A percentile compares a stretch with the other conserved stretches of the same genome.
phyloP scores from a whole-genome alignment of 2,888 invertebrate species.

The Ceraclea dissimilis region DNA sequence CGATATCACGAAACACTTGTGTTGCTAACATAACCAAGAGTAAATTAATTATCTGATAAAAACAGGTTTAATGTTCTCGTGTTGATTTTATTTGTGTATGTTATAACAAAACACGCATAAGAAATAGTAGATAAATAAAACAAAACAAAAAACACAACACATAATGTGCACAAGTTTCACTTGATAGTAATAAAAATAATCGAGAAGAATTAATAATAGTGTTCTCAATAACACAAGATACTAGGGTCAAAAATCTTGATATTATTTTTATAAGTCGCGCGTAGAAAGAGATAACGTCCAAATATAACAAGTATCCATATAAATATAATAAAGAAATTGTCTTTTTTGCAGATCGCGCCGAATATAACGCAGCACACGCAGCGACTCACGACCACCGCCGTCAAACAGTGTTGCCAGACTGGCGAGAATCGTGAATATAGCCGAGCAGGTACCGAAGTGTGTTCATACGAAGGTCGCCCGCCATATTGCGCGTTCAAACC shows the following conservation, averaged over 20 bases:
- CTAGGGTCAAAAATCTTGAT: not conserved
- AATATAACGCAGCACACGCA: not conserved
- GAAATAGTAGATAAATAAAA: not conserved
- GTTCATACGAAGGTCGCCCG: not conserved
- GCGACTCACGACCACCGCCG: not conserved
- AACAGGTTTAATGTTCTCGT: too few species aligned
- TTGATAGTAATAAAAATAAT: not conserved
- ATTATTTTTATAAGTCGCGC: not conserved
- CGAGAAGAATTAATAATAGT: too few species aligned
- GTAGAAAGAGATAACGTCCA: not conserved
- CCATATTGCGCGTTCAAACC: slow-evolving; percentile 1
- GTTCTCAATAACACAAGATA: not conserved
- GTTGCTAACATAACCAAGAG: too few species aligned
- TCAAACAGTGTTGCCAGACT: not conserved
- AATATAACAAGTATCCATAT: not conserved
- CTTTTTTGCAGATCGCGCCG: not conserved
- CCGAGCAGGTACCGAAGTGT: not conserved
- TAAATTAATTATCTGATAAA: too few species aligned
- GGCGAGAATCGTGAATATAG: not conserved
- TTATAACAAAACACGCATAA: not conserved
- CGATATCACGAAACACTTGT: too few species aligned
- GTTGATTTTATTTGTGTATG: too few species aligned
- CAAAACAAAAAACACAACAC: not conserved
- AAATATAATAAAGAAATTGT: not conserved
- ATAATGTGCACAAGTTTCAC: not conserved